Evolutionary conservation across 64 coral and sea anemone species (phyloP).

Genomic region (Stylophora pistillata): DNA sequence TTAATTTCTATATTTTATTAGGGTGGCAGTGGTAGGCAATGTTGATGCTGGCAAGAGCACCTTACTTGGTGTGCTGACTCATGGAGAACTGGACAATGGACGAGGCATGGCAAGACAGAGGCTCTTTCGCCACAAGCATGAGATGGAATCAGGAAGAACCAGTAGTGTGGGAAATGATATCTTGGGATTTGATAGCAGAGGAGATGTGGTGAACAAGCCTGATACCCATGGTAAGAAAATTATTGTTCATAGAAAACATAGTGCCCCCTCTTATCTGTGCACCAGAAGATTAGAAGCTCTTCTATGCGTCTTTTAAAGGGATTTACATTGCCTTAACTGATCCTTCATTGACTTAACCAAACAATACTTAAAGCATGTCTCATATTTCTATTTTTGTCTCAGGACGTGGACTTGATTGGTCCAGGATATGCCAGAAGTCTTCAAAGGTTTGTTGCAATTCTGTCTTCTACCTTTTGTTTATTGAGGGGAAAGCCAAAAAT

Average conservation of each 20-base stretch:
- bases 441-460: slow-evolving; percentile 69
- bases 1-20: not conserved
- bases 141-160: slow-evolving; percentile 98
- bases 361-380: not conserved
- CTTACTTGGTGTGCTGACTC: slow-evolving; percentile 91
- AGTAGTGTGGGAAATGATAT: slow-evolving; percentile 99
- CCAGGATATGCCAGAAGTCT: slow-evolving; percentile 84
- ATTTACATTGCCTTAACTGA: not conserved
- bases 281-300: not conserved
- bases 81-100: slow-evolving; percentile 98
- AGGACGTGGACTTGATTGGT: slow-evolving; percentile 82
- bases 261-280: not conserved
- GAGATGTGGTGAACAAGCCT: slow-evolving; percentile 96
- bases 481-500: too few species aligned
- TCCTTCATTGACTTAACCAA: not conserved
- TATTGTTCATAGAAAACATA: not conserved
- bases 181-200: slow-evolving; percentile 91
- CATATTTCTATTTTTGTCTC: not conserved
- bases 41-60: slow-evolving; percentile 99
- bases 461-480: too few species aligned
- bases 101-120: slow-evolving; percentile 88
- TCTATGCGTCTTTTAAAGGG: not conserved
- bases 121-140: slow-evolving; percentile 96
- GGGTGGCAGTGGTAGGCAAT: slow-evolving; percentile 99
- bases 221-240: slow-evolving; percentile 79